phyloP scores from a whole-genome alignment of 1,140 invertebrate genomes.

The Diuraphis noxia region DNA sequence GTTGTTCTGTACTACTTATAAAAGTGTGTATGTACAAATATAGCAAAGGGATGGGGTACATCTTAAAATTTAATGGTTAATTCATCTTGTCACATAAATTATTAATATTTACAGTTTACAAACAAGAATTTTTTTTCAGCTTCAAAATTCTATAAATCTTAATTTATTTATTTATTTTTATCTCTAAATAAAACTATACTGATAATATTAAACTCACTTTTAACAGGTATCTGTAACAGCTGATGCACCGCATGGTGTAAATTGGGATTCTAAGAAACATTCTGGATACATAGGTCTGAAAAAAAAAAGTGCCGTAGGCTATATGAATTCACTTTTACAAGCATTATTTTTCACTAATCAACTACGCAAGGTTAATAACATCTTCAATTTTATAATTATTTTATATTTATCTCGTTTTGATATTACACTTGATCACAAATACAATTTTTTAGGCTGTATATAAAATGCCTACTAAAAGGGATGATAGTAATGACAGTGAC shows the following conservation, averaged over 20 bases:
- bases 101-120: neutral
- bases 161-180: neutral
- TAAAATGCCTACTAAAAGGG: conserved; percentile 98
- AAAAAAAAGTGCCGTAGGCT: conserved; percentile 99
- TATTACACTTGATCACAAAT: neutral
- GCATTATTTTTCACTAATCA: conserved; percentile 98
- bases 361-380: conserved; percentile 67
- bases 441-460: conserved; percentile 83
- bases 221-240: conserved; percentile 80
- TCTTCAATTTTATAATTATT: neutral
- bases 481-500: conserved; percentile 94
- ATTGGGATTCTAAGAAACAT: conserved; percentile 99
- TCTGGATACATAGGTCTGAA: conserved; percentile 98
- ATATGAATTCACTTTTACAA: conserved; percentile 99
- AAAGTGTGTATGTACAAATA: neutral
- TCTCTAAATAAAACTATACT: neutral
- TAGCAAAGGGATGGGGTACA: too few relatives aligned
- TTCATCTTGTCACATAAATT: too few relatives aligned
- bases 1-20: neutral
- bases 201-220: neutral
- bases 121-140: too few relatives aligned
- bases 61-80: too few relatives aligned
- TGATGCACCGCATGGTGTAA: conserved; percentile 97
- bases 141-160: neutral
- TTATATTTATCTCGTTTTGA: neutral